Percentiles rank a stretch among this genome's conserved stretches.
These are phyloP conservation scores for Mimumesa dahlbomi DNA, from an alignment of 2,888 invertebrate species.

Conservation along the genomic window DNA sequence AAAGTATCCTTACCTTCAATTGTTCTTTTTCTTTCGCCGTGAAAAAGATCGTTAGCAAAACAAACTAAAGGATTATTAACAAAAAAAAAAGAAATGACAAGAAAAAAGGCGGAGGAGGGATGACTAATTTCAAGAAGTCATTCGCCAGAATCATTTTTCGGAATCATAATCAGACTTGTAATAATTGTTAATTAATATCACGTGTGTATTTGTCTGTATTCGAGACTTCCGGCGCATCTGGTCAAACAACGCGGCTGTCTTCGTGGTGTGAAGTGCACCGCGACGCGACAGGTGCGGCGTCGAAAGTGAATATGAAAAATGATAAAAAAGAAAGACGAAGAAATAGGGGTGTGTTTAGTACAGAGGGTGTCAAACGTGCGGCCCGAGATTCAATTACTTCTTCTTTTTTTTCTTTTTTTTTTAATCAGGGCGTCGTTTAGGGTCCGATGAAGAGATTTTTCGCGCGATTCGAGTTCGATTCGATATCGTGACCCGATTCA, in stretches of 20 bases:
- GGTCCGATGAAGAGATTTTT: too few relatives aligned
- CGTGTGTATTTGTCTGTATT: slow-evolving; percentile 32
- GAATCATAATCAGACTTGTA: slow-evolving; percentile 21
- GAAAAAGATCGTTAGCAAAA: slow-evolving; percentile 32
- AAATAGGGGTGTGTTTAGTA: slow-evolving; percentile 6
- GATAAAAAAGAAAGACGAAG: not conserved
- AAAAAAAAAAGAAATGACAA: not conserved
- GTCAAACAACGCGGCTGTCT: too few relatives aligned
- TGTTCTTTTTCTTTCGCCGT: slow-evolving; percentile 52
- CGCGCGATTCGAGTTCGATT: too few relatives aligned
- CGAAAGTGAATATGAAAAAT: too few relatives aligned
- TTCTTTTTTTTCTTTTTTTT: too few relatives aligned
- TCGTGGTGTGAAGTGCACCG: too few relatives aligned
- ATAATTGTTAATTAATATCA: slow-evolving; percentile 46
- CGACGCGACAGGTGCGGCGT: not conserved
- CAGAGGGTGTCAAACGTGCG: slow-evolving; percentile 19
- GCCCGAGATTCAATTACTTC: slow-evolving; percentile 12
- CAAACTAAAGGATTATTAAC: slow-evolving; percentile 14
- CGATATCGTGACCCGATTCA: too few relatives aligned
- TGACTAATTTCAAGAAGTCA: slow-evolving; percentile 14
- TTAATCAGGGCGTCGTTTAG: too few relatives aligned
- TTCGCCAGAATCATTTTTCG: slow-evolving; percentile 1
- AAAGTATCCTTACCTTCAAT: slow-evolving; percentile 73
- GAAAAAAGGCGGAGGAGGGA: slow-evolving; percentile 16
- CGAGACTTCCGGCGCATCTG: too few relatives aligned